A percentile compares a stretch with the other conserved stretches of the same genome.
Evolutionary conservation across 1,140 invertebrate genomes (phyloP).

Genomic region (Euborellia annulipes): DNA sequence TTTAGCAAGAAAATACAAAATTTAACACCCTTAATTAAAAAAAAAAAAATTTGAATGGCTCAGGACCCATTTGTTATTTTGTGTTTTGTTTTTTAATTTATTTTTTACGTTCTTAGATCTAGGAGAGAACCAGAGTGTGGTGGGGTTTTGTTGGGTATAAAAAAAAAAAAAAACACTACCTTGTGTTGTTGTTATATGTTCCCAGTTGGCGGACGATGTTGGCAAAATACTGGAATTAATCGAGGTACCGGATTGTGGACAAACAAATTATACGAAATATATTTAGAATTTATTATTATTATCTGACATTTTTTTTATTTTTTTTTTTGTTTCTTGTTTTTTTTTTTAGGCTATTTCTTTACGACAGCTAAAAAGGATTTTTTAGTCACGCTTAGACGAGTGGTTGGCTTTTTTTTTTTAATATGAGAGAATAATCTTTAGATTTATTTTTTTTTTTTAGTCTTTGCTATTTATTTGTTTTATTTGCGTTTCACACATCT

Average conservation of each 20-base stretch:
- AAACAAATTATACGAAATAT: neutral
- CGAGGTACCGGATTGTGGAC: slow-evolving; percentile 16
- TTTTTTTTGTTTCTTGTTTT: too few species aligned
- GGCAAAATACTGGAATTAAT: slow-evolving; percentile 27
- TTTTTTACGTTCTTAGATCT: slow-evolving; percentile 6
- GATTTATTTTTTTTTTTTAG: too few species aligned
- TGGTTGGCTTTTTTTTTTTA: too few species aligned
- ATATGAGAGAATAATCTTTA: too few species aligned
- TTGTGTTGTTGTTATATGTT: slow-evolving; percentile 18
- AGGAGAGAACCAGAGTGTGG: slow-evolving; percentile 13
- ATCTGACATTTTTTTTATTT: too few species aligned
- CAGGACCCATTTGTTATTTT: neutral
- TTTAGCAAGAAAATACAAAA: too few species aligned
- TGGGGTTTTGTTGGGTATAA: slow-evolving; percentile 21
- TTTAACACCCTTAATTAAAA: neutral
- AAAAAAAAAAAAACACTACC: slow-evolving; percentile 5
- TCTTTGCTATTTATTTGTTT: too few species aligned
- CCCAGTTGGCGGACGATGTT: slow-evolving; percentile 32
- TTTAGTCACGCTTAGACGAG: too few species aligned
- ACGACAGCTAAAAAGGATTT: too few species aligned
- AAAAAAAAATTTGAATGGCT: neutral
- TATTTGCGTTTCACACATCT: too few species aligned
- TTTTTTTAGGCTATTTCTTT: too few species aligned
- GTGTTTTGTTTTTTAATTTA: slow-evolving; percentile 5
- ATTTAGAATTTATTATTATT: too few species aligned